These are phyloP conservation scores for Drosophila lowei DNA, from an alignment of 1,140 invertebrate species.

Conservation along the genomic window DNA sequence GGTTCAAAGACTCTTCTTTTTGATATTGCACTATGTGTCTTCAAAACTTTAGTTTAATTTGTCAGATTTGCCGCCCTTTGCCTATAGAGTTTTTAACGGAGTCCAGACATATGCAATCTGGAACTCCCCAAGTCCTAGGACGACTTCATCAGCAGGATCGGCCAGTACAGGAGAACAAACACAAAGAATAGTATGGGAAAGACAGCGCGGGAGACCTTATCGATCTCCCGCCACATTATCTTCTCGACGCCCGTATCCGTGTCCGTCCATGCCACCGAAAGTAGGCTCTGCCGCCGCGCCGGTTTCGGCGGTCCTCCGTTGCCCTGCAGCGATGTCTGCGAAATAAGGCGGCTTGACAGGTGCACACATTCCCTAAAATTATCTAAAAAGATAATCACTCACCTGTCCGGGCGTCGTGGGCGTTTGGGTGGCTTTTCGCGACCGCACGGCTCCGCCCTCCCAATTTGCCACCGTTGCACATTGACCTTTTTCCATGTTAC, in stretches of 20 bases:
- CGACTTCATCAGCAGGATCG: conserved; percentile 88
- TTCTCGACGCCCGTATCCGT: conserved; percentile 87
- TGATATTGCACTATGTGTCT: conserved; percentile 13
- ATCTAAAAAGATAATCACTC: conserved; percentile 36
- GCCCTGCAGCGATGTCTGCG: conserved; percentile 79
- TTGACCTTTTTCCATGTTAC: conserved; percentile 86
- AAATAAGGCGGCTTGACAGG: conserved; percentile 32
- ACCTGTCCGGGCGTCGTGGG: conserved; percentile 83
- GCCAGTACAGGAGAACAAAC: conserved; percentile 90
- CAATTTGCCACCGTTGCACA: conserved; percentile 86
- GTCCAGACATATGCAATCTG: conserved; percentile 78
- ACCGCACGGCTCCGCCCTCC: conserved; percentile 86
- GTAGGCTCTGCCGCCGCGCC: conserved; percentile 72
- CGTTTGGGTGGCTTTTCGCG: conserved; percentile 84
- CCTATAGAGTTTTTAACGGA: conserved; percentile 74
- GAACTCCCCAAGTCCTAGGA: conserved; percentile 83
- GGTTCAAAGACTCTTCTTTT: conserved; percentile 8
- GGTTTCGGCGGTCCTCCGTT: conserved; percentile 82
- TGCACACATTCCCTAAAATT: conserved; percentile 34
- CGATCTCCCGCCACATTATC: conserved; percentile 88
- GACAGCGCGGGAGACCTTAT: conserved; percentile 87
- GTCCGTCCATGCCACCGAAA: conserved; percentile 86
- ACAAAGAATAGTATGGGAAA: conserved; percentile 90
- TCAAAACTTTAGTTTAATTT: background rate
- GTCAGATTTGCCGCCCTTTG: background rate